Evolutionary conservation across 2,113 vertebrate species (phyloP), one percentile per base, ranked within the genome.

Genomic region (Cyprinodon brontotheroides): DNA sequence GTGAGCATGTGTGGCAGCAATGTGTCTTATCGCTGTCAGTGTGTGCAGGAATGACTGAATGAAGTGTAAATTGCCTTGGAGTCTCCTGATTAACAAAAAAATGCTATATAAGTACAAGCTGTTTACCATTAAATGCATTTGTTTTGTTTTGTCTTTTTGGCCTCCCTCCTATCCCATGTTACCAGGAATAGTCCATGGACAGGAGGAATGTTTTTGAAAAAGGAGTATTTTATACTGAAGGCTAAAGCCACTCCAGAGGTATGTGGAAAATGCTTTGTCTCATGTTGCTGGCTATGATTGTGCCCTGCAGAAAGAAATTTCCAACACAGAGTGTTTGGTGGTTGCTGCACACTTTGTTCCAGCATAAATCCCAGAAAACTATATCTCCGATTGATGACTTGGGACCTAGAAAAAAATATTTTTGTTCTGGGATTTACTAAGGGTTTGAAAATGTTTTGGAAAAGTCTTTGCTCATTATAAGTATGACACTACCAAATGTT

Each of bases 191-290:
- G 66, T 50, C 63, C 15, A 36, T 38, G 70, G 63, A 37, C 11
- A 38, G 20, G 47, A 20, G 37, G 81, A 85, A 75, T 70, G 72
- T 74, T 88, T 29, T 83, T 82, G 74, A 74, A 78, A 80, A 85
- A 85, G 59, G 39, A 22, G 71, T 78, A 77, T 88, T 82, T 84
- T 82, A 29, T 29, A 81, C 78, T 79, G 79, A 87, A 84, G 63
- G 38, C 75, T 81, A 71, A 79, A 74, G 76, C 57, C 7, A 29
- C 75, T 89, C 65, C 81, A 62, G 73, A 85, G 81, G 83, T 88
- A 90, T 85, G 86, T 89, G 84, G 83, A 86, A 87, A 92, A 82
- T 22, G 68, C 74, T 77, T 78, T 22, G 20, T 84, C 83, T 85
- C 80, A 88, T 87, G 81, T 83, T 81, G 84, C 64, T 83, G 82